Percentiles rank a stretch among this genome's conserved stretches.
Conservation (phyloP, 2,797 vertebrate genomes). For the Silurus lanzhouensis region DNA sequence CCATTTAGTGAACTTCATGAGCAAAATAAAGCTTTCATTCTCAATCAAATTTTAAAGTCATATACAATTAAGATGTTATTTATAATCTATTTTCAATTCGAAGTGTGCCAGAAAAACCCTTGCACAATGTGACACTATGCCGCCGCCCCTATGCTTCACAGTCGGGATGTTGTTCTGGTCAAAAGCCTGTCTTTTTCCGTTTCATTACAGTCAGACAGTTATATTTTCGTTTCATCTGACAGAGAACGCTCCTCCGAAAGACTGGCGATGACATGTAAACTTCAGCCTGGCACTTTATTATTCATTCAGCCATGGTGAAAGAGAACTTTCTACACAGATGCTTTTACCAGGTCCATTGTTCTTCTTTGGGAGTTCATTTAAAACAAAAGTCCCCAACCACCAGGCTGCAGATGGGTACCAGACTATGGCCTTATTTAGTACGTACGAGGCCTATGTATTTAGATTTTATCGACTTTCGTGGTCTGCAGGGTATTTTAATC, state of each 20-base stretch:
- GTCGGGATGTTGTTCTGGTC: not conserved
- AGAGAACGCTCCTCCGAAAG: not conserved
- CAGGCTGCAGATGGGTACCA: too few species aligned
- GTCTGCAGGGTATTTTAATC: too few species aligned
- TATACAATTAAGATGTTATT: not conserved
- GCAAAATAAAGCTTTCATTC: constrained; percentile 1
- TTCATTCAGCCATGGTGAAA: not conserved
- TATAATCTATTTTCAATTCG: not conserved
- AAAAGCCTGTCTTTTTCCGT: not conserved
- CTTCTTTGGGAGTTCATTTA: too few species aligned
- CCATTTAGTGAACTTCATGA: not conserved
- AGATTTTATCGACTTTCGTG: too few species aligned
- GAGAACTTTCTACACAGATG: not conserved
- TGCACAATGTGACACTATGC: not conserved
- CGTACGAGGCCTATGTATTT: too few species aligned
- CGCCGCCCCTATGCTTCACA: not conserved
- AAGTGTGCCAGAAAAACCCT: not conserved
- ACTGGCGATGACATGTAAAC: not conserved
- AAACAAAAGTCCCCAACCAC: too few species aligned
- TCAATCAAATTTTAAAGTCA: not conserved
- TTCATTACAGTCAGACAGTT: not conserved
- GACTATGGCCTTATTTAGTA: too few species aligned
- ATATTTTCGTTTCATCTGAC: not conserved
- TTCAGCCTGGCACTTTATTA: not conserved
- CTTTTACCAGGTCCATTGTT: too few species aligned